Conservation (phyloP, 2,888 invertebrate species). For the Fragum fragum region DNA sequence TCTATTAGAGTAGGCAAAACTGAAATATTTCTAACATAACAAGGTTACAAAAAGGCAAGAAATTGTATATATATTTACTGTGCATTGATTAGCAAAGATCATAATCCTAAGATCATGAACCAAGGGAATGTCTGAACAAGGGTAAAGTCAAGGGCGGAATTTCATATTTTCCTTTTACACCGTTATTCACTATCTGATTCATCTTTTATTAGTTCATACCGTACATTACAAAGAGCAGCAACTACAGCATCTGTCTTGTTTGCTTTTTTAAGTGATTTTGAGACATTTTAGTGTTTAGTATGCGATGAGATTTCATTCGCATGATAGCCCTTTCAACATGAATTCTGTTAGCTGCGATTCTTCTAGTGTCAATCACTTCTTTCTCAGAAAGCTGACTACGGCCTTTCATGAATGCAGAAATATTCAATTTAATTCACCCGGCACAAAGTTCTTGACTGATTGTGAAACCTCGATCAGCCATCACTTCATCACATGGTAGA, state of each 20-base stretch:
- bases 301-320: slow-evolving; percentile 40
- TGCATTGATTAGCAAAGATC: too few species aligned
- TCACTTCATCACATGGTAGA: too few species aligned
- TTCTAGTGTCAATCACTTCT: slow-evolving; percentile 18
- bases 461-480: too few species aligned
- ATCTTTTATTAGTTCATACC: slow-evolving; percentile 27
- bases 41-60: too few species aligned
- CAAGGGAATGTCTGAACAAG: too few species aligned
- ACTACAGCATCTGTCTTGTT: slow-evolving; percentile 25
- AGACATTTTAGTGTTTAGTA: slow-evolving; percentile 12
- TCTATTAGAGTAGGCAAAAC: too few species aligned
- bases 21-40: too few species aligned
- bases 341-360: slow-evolving; percentile 19
- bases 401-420: slow-evolving; percentile 24
- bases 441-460: slow-evolving; percentile 27
- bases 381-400: slow-evolving; percentile 12
- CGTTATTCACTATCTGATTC: too few species aligned
- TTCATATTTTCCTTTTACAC: not conserved
- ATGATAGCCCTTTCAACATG: slow-evolving; percentile 59
- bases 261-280: slow-evolving; percentile 2
- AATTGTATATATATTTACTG: too few species aligned
- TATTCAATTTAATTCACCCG: slow-evolving; percentile 9
- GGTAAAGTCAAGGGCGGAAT: too few species aligned
- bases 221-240: slow-evolving; percentile 33
- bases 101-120: too few species aligned